Conservation (phyloP, 2,113 vertebrate genomes). For the Trichomycterus rosablanca region DNA sequence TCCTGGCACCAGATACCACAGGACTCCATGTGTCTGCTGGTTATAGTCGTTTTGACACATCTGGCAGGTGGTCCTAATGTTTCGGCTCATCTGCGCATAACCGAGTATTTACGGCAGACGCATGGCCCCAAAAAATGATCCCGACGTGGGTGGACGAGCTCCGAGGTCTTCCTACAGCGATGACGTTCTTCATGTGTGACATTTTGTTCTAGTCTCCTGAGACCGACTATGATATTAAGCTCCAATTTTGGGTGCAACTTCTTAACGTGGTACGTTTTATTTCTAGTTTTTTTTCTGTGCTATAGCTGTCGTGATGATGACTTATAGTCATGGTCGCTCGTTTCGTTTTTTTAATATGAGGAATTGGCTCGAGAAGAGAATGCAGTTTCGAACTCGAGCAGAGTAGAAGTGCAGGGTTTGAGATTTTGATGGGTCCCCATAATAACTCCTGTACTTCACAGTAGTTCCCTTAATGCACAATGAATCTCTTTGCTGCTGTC, state of each 20-base stretch:
- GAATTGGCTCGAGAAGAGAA: conserved; percentile 44
- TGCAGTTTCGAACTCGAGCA: conserved; percentile 17
- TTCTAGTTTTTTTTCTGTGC: conserved; percentile 35
- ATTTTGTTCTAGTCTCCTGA: conserved; percentile 53
- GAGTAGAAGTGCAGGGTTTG: conserved; percentile 9
- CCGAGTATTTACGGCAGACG: not conserved
- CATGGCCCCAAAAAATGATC: conserved; percentile 23
- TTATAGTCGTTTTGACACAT: too few species aligned
- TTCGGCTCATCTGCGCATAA: too few species aligned
- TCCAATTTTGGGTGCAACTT: conserved; percentile 51
- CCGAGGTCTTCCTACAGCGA: conserved; percentile 49
- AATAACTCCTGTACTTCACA: not conserved
- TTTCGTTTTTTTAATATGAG: conserved; percentile 3
- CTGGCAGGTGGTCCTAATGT: too few species aligned
- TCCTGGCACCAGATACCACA: too few species aligned
- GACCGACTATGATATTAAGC: conserved; percentile 53
- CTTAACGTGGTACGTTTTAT: conserved; percentile 37
- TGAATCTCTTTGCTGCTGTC: too few species aligned
- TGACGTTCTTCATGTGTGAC: conserved; percentile 48
- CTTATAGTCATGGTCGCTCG: conserved; percentile 29
- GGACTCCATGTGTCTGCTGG: too few species aligned
- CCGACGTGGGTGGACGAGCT: conserved; percentile 20
- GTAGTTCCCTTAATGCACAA: too few species aligned
- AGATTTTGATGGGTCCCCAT: not conserved
- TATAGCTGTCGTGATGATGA: conserved; percentile 32